phyloP scores from a whole-genome alignment of 2,797 vertebrate genomes.

The Meriones psammophilus region DNA sequence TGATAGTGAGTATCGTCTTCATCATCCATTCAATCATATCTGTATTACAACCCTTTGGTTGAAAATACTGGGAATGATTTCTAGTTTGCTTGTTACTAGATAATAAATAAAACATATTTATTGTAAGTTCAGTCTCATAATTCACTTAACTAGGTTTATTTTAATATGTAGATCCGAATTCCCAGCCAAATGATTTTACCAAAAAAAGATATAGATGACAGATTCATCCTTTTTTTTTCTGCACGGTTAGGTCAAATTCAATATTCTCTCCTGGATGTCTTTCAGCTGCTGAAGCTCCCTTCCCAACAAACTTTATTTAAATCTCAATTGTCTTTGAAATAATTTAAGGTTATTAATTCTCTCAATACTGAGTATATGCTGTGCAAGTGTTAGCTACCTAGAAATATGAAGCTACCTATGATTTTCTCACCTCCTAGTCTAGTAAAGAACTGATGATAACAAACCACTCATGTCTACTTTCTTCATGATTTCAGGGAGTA shows the following conservation, averaged over 20 bases:
- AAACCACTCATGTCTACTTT: accelerated
- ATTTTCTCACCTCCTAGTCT: neutral
- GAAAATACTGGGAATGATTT: slow-evolving; percentile 9
- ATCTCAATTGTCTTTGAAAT: slow-evolving; percentile 2
- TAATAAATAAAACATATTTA: slow-evolving; percentile 20
- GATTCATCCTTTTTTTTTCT: neutral
- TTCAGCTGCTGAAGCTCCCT: neutral
- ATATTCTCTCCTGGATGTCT: neutral
- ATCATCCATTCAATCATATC: neutral
- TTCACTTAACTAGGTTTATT: slow-evolving; percentile 7
- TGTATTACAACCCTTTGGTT: neutral
- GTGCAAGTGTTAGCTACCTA: neutral
- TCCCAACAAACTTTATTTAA: neutral
- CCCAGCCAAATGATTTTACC: neutral
- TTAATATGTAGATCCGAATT: neutral
- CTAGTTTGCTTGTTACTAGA: neutral
- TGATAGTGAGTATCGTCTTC: neutral
- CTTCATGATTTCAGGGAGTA: neutral
- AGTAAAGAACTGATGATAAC: neutral
- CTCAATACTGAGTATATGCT: neutral
- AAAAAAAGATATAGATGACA: neutral
- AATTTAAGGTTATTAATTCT: neutral
- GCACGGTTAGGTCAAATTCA: neutral
- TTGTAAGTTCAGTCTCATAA: neutral
- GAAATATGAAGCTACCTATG: neutral